These are phyloP conservation scores for Mungos mungo DNA, from an alignment of 2,113 vertebrate species.

Conservation along the genomic window DNA sequence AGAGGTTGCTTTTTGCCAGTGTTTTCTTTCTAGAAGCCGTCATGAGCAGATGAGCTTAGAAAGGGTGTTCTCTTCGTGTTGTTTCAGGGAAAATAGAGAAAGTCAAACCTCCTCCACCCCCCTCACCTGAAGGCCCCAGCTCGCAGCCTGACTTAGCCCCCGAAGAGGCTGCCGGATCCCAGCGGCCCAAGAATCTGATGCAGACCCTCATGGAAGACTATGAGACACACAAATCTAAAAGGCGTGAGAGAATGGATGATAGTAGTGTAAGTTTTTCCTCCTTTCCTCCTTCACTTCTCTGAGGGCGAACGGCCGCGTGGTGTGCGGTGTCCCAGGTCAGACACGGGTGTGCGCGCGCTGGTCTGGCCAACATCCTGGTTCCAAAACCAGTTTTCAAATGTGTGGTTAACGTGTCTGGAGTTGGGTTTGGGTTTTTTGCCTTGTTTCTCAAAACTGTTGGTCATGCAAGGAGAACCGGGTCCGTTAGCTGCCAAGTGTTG, in stretches of 20 bases:
- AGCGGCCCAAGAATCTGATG: conserved; percentile 96
- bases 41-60: conserved; percentile 74
- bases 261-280: conserved; percentile 91
- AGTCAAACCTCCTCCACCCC: conserved; percentile 91
- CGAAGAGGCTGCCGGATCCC: conserved; percentile 91
- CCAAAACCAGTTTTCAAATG: not conserved
- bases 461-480: not conserved
- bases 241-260: conserved; percentile 94
- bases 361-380: not conserved
- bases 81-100: conserved; percentile 97
- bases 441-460: not conserved
- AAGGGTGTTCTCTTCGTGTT: conserved; percentile 77
- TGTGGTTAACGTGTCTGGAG: not conserved
- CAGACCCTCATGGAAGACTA: conserved; percentile 98
- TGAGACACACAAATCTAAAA: conserved; percentile 96
- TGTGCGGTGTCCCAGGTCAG: not conserved
- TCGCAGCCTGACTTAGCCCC: conserved; percentile 86
- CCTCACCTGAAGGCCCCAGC: conserved; percentile 90
- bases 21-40: conserved; percentile 50
- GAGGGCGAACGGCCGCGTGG: not conserved
- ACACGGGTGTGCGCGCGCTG: not conserved
- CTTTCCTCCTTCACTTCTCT: conserved; percentile 55
- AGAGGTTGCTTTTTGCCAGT: not conserved
- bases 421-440: conserved; percentile 10
- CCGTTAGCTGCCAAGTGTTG: not conserved